A percentile compares a stretch with the other conserved stretches of the same genome.
These are phyloP conservation scores for Vanacampus margaritifer DNA, from an alignment of 2,113 vertebrate genomes.

Conservation along the genomic window DNA sequence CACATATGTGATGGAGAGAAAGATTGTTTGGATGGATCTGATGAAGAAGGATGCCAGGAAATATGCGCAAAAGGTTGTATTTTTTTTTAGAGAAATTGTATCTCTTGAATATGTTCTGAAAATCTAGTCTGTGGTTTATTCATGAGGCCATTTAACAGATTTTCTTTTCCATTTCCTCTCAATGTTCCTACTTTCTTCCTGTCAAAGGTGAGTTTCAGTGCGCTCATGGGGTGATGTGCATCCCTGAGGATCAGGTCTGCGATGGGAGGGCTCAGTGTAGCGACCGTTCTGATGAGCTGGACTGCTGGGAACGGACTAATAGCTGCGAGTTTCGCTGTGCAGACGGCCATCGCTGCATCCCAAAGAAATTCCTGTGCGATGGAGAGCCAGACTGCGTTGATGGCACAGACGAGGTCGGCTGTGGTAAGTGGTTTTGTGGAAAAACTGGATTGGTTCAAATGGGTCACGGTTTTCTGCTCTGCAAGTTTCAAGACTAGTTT, in stretches of 20 bases:
- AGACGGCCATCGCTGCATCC: constrained; percentile 74
- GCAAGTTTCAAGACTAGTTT: no score
- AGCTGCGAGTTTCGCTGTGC: constrained; percentile 79
- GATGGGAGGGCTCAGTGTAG: constrained; percentile 79
- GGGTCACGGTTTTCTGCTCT: neutral
- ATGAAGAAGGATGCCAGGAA: constrained; percentile 63
- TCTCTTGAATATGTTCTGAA: neutral
- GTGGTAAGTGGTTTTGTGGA: constrained; percentile 56
- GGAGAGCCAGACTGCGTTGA: constrained; percentile 83
- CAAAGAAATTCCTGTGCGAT: constrained; percentile 80
- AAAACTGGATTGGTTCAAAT: neutral
- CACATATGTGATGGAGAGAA: constrained; percentile 77
- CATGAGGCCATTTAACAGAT: no score
- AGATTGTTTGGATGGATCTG: constrained; percentile 82
- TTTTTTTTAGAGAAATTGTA: no score
- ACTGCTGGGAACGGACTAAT: constrained; percentile 64
- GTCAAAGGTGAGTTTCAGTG: constrained; percentile 76
- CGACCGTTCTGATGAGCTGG: constrained; percentile 78
- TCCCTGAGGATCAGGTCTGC: constrained; percentile 67
- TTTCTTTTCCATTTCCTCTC: neutral
- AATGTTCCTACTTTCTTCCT: neutral
- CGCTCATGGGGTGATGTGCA: constrained; percentile 66
- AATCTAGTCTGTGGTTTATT: neutral
- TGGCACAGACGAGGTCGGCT: constrained; percentile 74
- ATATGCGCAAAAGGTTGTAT: constrained; percentile 44